These are phyloP conservation scores for Felis catus DNA, from an alignment of 2,113 vertebrate species.

Conservation along the genomic window F.catus_Fca126_mat1.0 CM031428.1:24602501-24603000, in stretches of 20 bases:
- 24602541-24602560: constrained; percentile 84
- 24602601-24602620: constrained; percentile 33
- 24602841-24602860: too few species aligned
- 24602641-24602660: not conserved
- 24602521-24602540: constrained; percentile 97
- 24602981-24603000: not conserved
- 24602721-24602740: too few species aligned
- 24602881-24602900: not conserved
- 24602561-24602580: constrained; percentile 12
- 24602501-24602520: constrained; percentile 93
- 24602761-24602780: too few species aligned
- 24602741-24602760: too few species aligned
- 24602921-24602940: not conserved
- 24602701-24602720: too few species aligned
- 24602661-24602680: too few species aligned
- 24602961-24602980: not conserved
- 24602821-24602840: too few species aligned
- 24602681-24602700: too few species aligned
- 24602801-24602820: too few species aligned
- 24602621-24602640: not conserved
- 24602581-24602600: constrained; percentile 27
- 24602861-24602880: not conserved
- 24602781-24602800: too few species aligned
- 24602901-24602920: not conserved
- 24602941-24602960: not conserved